phyloP scores from a whole-genome alignment of 2,888 invertebrate species.

The Atrina japonica region DNA sequence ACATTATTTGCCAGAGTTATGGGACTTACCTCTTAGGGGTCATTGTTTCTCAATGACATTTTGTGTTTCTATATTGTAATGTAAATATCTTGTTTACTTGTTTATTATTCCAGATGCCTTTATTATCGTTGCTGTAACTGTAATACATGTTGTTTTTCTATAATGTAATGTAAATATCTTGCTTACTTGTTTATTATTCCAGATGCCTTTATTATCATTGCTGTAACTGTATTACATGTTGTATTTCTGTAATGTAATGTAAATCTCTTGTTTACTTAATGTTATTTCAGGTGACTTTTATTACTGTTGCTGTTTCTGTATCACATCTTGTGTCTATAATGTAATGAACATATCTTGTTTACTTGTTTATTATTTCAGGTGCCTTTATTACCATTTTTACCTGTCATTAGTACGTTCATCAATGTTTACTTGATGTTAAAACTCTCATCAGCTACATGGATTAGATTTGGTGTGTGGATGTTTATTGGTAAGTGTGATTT shows the following conservation, averaged over 20 bases:
- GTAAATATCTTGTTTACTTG: not conserved
- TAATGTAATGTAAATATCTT: not conserved
- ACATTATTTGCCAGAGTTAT: too few species aligned
- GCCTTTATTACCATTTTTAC: constrained; percentile 91
- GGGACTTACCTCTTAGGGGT: too few species aligned
- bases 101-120: constrained; percentile 85
- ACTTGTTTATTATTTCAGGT: constrained; percentile 83
- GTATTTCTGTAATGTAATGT: too few species aligned
- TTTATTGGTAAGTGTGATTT: constrained; percentile 83
- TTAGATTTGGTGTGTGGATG: constrained; percentile 92
- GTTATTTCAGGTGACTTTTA: too few species aligned
- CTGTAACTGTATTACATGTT: too few species aligned
- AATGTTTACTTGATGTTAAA: constrained; percentile 93
- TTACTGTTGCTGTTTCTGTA: too few species aligned
- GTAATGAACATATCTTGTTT: not conserved
- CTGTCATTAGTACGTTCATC: constrained; percentile 89
- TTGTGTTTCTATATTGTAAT: not conserved
- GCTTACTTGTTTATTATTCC: constrained; percentile 30
- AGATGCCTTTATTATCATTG: constrained; percentile 93
- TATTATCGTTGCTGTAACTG: constrained; percentile 86
- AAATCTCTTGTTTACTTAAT: too few species aligned
- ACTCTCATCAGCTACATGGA: constrained; percentile 89
- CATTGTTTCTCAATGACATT: too few species aligned
- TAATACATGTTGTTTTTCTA: too few species aligned
- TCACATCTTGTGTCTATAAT: not conserved